These are phyloP conservation scores for Spea hammondii DNA, from an alignment of 2,797 vertebrate species.

Conservation along the genomic window DNA sequence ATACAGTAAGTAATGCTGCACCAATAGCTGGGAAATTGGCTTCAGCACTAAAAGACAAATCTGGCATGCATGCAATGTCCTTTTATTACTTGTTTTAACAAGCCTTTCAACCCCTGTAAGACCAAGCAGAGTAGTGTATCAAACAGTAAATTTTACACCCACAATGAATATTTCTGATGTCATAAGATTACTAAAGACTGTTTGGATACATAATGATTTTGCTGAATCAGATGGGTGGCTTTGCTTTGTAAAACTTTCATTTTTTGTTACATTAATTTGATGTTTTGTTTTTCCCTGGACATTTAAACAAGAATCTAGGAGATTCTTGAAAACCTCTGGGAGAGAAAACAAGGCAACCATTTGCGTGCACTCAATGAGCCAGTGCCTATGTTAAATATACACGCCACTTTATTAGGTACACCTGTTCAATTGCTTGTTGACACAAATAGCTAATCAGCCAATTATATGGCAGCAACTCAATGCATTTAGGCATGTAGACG, in stretches of 20 bases:
- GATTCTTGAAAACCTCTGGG: too few relatives aligned
- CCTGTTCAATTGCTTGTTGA: too few relatives aligned
- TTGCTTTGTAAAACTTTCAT: constrained; percentile 7
- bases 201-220: background rate
- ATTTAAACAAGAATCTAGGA: too few relatives aligned
- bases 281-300: too few relatives aligned
- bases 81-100: constrained; percentile 1
- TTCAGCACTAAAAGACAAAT: constrained; percentile 2
- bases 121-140: background rate
- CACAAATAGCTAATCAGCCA: too few relatives aligned
- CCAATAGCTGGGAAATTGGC: background rate
- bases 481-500: too few relatives aligned
- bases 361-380: too few relatives aligned
- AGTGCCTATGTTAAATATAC: too few relatives aligned
- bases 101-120: background rate
- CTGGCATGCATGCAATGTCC: background rate
- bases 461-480: too few relatives aligned
- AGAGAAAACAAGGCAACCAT: too few relatives aligned
- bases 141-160: constrained; percentile 21
- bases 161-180: background rate
- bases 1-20: constrained; percentile 11
- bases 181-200: background rate
- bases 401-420: too few relatives aligned
- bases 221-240: constrained; percentile 32
- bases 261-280: constrained; percentile 4